A percentile compares a stretch with the other conserved stretches of the same genome.
These are phyloP conservation scores for Cottus gobio DNA, from an alignment of 2,113 vertebrate species.

Conservation along the genomic window DNA sequence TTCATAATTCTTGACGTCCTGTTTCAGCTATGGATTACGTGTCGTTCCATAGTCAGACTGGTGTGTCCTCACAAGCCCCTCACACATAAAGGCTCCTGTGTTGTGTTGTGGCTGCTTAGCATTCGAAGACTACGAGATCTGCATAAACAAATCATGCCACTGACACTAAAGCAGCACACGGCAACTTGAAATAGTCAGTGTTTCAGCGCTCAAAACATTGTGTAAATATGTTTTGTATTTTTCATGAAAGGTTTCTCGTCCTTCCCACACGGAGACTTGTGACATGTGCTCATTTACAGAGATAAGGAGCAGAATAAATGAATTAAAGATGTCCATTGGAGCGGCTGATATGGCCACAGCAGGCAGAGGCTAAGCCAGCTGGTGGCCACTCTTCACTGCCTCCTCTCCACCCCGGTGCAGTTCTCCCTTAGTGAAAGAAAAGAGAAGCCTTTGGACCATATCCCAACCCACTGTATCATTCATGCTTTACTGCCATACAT, in stretches of 20 bases:
- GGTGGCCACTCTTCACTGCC: constrained; percentile 66
- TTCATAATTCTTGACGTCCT: constrained; percentile 50
- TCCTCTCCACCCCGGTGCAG: constrained; percentile 45
- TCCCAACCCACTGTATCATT: constrained; percentile 69
- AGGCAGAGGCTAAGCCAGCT: constrained; percentile 62
- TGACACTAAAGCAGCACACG: constrained; percentile 31
- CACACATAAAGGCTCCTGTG: constrained; percentile 40
- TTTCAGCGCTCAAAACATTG: constrained; percentile 7
- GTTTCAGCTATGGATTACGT: constrained; percentile 55
- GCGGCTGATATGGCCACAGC: constrained; percentile 56
- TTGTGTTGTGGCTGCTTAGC: constrained; percentile 60
- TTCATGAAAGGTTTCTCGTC: not conserved
- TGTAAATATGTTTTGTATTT: constrained; percentile 12
- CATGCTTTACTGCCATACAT: constrained; percentile 68
- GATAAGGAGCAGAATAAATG: constrained; percentile 58
- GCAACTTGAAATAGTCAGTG: constrained; percentile 10
- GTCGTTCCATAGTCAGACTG: constrained; percentile 21
- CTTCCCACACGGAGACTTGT: constrained; percentile 12
- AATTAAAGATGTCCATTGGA: constrained; percentile 53
- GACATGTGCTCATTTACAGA: constrained; percentile 53
- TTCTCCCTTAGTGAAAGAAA: constrained; percentile 45
- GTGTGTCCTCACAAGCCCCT: constrained; percentile 51
- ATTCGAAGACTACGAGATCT: constrained; percentile 39
- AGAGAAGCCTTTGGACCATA: constrained; percentile 49
- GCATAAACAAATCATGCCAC: constrained; percentile 41